Percentiles rank a stretch among this genome's conserved stretches.
Conservation (phyloP, 1,140 invertebrate species). For the Drosophila trapezifrons region DNA sequence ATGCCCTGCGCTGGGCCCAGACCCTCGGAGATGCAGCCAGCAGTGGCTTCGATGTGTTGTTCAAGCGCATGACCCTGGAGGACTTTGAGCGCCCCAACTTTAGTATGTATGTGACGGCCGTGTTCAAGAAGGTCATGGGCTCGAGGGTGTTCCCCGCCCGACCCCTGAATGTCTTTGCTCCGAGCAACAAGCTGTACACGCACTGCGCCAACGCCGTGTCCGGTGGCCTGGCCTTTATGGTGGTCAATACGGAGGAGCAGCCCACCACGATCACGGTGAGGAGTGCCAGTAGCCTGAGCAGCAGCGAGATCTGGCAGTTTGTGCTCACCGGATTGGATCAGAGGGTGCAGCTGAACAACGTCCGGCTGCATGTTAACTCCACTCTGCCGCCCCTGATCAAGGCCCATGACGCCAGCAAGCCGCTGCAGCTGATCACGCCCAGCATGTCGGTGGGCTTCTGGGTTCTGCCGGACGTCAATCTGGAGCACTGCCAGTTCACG, state of each 20-base stretch:
- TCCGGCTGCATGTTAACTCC: constrained; percentile 56
- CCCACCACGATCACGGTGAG: constrained; percentile 62
- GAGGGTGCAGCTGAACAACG: constrained; percentile 64
- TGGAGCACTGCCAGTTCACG: constrained; percentile 79
- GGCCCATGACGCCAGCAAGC: constrained; percentile 47
- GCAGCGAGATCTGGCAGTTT: constrained; percentile 76
- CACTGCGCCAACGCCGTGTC: constrained; percentile 78
- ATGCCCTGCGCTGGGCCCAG: constrained; percentile 77
- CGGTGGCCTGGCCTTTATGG: constrained; percentile 78
- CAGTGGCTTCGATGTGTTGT: constrained; percentile 76
- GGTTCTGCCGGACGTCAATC: constrained; percentile 71
- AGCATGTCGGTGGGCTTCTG: constrained; percentile 79
- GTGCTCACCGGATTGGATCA: constrained; percentile 60
- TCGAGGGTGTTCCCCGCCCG: constrained; percentile 74
- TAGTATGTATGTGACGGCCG: constrained; percentile 68
- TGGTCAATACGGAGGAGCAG: constrained; percentile 74
- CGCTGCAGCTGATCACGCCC: constrained; percentile 68
- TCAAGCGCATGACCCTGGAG: constrained; percentile 62
- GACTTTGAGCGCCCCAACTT: constrained; percentile 71
- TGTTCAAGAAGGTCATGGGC: constrained; percentile 83
- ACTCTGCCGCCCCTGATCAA: constrained; percentile 67
- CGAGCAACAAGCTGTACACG: constrained; percentile 74
- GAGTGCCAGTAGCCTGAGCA: constrained; percentile 55
- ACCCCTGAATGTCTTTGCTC: constrained; percentile 61
- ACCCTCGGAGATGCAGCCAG: constrained; percentile 79